A percentile compares a stretch with the other conserved stretches of the same genome.
Conservation (phyloP, 2,113 vertebrate genomes). For the Raja brachyura region DNA sequence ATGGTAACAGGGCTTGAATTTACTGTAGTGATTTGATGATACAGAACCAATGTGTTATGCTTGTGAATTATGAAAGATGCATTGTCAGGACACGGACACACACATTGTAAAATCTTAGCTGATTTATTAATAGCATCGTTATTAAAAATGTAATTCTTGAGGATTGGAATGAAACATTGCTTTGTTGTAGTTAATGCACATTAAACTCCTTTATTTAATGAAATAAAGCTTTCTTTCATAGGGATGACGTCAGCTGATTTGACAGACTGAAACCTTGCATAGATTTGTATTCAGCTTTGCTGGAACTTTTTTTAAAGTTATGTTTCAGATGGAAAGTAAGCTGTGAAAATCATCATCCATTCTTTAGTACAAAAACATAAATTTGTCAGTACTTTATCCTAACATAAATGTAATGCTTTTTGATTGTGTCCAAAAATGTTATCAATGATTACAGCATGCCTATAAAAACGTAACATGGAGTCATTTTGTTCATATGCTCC, state of each 20-base stretch:
- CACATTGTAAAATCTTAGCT: neutral
- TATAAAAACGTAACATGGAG: neutral
- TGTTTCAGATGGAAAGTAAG: neutral
- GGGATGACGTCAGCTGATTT: neutral
- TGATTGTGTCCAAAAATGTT: neutral
- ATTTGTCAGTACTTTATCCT: neutral
- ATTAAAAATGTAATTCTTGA: neutral
- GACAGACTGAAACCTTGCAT: neutral
- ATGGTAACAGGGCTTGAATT: neutral
- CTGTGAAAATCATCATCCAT: neutral
- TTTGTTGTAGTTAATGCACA: neutral
- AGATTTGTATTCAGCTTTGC: neutral
- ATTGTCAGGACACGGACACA: neutral
- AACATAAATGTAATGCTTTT: neutral
- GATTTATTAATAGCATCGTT: neutral
- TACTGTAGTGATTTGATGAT: neutral
- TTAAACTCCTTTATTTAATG: conserved; percentile 1
- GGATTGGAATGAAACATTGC: neutral
- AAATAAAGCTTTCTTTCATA: neutral
- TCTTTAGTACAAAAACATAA: neutral
- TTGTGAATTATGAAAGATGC: neutral
- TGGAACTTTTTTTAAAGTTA: neutral
- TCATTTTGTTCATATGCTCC: neutral
- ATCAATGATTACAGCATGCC: neutral
- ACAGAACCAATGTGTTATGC: neutral